A percentile compares a stretch with the other conserved stretches of the same genome.
phyloP scores from a whole-genome alignment of 2,888 invertebrate species.

The Adelphocoris suturalis region DNA sequence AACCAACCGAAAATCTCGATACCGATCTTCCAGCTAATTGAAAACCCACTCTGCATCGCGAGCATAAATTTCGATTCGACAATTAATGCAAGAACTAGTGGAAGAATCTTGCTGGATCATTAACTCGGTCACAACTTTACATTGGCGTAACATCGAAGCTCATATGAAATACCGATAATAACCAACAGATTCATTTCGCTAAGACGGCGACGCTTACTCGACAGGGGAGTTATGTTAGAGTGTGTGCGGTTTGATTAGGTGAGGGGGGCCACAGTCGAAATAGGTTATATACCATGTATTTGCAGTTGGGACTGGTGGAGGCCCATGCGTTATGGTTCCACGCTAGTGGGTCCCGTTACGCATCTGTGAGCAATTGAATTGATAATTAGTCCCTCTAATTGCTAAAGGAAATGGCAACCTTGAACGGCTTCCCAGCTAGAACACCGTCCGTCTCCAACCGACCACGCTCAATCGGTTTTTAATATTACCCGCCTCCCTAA shows the following conservation, averaged over 20 bases:
- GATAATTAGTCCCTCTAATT: conserved; percentile 76
- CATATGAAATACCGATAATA: background rate
- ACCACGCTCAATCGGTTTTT: conserved; percentile 71
- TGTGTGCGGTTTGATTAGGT: background rate
- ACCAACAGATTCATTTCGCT: background rate
- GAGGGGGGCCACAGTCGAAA: background rate
- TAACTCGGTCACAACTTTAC: background rate
- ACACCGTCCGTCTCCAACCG: conserved; percentile 63
- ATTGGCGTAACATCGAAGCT: background rate
- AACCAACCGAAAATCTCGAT: conserved; percentile 28
- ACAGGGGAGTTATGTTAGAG: background rate
- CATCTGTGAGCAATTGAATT: conserved; percentile 76
- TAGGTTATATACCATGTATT: conserved; percentile 48
- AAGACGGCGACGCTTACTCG: background rate
- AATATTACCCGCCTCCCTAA: conserved; percentile 57
- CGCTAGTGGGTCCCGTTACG: conserved; percentile 74
- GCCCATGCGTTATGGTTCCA: conserved; percentile 72
- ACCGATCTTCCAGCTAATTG: conserved; percentile 23
- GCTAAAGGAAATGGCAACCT: conserved; percentile 75
- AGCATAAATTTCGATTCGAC: conserved; percentile 23
- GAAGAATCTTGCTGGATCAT: background rate
- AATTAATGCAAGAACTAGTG: conserved; percentile 8
- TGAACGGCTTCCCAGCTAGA: conserved; percentile 72
- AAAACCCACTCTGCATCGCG: background rate
- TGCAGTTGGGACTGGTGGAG: conserved; percentile 49